phyloP scores from a whole-genome alignment of 2,888 invertebrate species.

The Endomychus coccineus region DNA sequence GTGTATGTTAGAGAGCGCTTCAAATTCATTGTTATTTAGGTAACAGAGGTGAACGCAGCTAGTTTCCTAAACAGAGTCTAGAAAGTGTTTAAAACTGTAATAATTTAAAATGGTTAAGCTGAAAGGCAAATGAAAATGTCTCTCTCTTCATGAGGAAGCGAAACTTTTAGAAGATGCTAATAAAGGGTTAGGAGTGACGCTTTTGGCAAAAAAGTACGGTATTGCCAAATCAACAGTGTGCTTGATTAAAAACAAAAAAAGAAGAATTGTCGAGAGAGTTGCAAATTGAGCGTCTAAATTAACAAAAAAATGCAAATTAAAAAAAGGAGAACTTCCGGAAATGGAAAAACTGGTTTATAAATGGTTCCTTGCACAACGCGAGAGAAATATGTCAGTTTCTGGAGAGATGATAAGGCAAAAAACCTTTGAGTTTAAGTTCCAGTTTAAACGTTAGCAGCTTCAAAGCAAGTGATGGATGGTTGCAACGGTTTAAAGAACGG shows the following conservation, averaged over 20 bases:
- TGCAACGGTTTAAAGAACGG: conserved; percentile 13
- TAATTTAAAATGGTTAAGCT: conserved; percentile 6
- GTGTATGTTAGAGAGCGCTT: too few species aligned
- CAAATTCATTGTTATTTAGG: too few species aligned
- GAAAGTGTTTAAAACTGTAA: too few species aligned
- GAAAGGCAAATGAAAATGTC: conserved; percentile 1
- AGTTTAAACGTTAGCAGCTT: conserved; percentile 1
- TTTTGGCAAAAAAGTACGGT: conserved; percentile 5
- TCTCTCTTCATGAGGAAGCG: conserved; percentile 2
- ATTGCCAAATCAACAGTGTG: conserved; percentile 5
- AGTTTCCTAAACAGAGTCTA: too few species aligned
- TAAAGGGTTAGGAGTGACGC: conserved; percentile 2
- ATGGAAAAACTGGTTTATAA: too few species aligned
- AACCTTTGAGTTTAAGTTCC: too few species aligned
- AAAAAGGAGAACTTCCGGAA: conserved; percentile 1
- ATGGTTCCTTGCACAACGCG: conserved; percentile 10
- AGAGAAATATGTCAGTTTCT: conserved; percentile 8
- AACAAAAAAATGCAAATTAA: conserved; percentile 2
- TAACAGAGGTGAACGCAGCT: too few species aligned
- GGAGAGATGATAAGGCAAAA: conserved; percentile 11
- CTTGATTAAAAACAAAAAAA: conserved; percentile 3
- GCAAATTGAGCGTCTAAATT: neutral
- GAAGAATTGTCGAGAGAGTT: neutral
- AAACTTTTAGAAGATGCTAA: conserved; percentile 1
- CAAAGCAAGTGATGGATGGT: conserved; percentile 14